These are phyloP conservation scores for Spisula subtruncata DNA, from an alignment of 2,888 invertebrate genomes.

Conservation along the genomic window DNA sequence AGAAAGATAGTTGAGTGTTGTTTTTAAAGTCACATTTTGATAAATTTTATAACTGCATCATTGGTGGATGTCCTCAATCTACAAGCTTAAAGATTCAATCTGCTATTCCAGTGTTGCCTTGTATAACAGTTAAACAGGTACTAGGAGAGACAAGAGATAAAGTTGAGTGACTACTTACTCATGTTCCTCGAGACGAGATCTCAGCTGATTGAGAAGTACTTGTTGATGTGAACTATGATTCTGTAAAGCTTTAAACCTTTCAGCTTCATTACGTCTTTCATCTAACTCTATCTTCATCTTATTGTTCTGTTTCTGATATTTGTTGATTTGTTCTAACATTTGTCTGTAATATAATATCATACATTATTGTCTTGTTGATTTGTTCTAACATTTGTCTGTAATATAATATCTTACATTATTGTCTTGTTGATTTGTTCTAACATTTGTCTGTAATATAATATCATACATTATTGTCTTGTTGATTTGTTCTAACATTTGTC, in stretches of 20 bases:
- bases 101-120: too few species aligned
- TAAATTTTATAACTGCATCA: too few species aligned
- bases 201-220: slow-evolving; percentile 86
- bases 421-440: too few species aligned
- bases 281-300: slow-evolving; percentile 84
- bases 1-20: too few species aligned
- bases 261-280: slow-evolving; percentile 84
- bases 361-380: too few species aligned
- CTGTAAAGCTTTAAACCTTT: slow-evolving; percentile 86
- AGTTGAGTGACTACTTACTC: slow-evolving; percentile 85
- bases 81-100: too few species aligned
- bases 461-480: too few species aligned
- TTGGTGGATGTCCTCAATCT: too few species aligned
- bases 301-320: slow-evolving; percentile 84
- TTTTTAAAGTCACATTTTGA: too few species aligned
- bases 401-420: not conserved
- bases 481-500: not conserved
- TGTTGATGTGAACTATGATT: slow-evolving; percentile 87
- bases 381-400: not conserved
- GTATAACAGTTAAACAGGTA: too few species aligned
- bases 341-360: slow-evolving; percentile 75
- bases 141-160: too few species aligned
- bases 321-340: slow-evolving; percentile 84
- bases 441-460: not conserved
- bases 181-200: slow-evolving; percentile 86